phyloP scores from a whole-genome alignment of 2,797 vertebrate species.

The Vireo griseus region DNA sequence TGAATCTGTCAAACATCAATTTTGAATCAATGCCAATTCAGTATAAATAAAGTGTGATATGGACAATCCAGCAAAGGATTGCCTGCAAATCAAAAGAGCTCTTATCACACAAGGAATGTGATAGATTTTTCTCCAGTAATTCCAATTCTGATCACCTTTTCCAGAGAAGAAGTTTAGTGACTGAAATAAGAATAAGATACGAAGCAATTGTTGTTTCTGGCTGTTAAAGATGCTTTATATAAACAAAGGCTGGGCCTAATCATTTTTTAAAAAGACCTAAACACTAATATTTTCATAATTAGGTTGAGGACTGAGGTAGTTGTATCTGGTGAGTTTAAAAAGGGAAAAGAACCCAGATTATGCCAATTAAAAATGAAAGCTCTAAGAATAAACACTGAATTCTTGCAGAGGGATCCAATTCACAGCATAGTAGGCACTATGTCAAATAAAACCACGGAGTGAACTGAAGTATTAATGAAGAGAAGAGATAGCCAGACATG shows the following conservation, averaged over 20 bases:
- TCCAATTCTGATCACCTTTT: conserved; percentile 52
- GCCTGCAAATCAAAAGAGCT: conserved; percentile 43
- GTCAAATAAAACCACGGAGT: conserved; percentile 60
- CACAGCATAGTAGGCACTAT: conserved; percentile 17
- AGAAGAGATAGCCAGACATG: conserved; percentile 69
- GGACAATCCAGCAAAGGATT: conserved; percentile 28
- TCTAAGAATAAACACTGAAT: conserved; percentile 37
- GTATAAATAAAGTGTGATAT: conserved; percentile 56
- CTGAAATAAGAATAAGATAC: conserved; percentile 16
- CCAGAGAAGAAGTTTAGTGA: neutral
- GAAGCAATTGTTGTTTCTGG: neutral
- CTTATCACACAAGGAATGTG: neutral
- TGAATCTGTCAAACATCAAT: conserved; percentile 45
- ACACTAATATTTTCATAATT: conserved; percentile 10
- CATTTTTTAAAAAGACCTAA: neutral
- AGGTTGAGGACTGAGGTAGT: neutral
- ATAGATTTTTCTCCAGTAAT: conserved; percentile 37
- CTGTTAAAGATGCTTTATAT: neutral
- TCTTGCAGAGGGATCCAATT: neutral
- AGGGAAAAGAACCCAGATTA: neutral
- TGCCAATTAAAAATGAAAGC: conserved; percentile 35
- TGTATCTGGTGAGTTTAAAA: neutral
- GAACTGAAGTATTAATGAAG: conserved; percentile 61
- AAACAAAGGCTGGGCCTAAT: conserved; percentile 3
- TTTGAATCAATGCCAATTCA: conserved; percentile 55